These are phyloP conservation scores for Schizopygopsis pylzovi DNA, from an alignment of 2,797 vertebrate genomes.

Conservation along the genomic window DNA sequence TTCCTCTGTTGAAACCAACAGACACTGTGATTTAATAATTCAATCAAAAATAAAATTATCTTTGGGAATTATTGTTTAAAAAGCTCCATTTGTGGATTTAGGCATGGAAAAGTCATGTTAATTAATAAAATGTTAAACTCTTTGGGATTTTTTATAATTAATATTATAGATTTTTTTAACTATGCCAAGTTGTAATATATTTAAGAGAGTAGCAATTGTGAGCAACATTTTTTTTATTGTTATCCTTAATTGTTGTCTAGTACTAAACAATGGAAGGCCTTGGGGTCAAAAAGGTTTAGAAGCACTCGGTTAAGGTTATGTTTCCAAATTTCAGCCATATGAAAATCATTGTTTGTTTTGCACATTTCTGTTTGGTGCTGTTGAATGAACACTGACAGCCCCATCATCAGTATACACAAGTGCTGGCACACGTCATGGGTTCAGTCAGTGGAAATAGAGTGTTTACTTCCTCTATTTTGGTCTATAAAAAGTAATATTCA, in stretches of 20 bases:
- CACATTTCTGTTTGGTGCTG: constrained; percentile 1
- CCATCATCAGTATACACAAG: neutral
- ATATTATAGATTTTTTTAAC: no score
- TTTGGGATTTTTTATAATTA: no score
- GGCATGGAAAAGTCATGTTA: neutral
- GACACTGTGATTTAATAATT: neutral
- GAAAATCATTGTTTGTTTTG: neutral
- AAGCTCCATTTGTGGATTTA: no score
- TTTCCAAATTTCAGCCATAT: neutral
- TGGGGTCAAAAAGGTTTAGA: neutral
- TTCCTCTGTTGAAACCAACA: neutral
- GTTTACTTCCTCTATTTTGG: constrained; percentile 61
- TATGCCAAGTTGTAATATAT: neutral
- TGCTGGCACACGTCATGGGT: constrained; percentile 54
- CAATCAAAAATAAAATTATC: neutral
- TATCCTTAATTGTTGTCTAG: neutral
- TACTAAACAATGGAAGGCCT: neutral
- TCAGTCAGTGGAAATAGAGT: constrained; percentile 53
- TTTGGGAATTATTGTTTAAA: neutral
- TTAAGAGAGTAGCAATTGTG: neutral
- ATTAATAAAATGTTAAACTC: neutral
- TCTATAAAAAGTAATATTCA: constrained; percentile 66
- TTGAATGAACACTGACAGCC: constrained; percentile 11
- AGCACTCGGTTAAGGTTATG: neutral
- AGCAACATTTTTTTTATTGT: neutral